Base-by-base conservation (phyloP, 2,888 invertebrate species). In the Cotesia congregata region DNA sequence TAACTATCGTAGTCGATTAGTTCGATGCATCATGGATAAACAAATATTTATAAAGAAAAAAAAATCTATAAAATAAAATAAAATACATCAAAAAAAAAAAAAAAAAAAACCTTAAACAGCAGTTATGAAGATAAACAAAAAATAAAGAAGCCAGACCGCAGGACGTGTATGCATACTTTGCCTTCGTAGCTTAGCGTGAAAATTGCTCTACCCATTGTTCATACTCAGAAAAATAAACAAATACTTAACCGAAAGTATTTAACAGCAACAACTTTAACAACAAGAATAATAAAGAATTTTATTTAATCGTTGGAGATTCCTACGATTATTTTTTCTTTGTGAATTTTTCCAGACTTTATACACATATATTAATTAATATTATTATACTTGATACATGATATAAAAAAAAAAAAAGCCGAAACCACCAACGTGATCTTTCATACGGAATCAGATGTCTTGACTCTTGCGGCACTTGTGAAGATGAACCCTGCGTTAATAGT, bases 121-220 rank as follows among this genome's bases (percentile, higher is more conserved):
- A 65, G 65, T 65, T 65, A 65, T 65, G 65, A 65, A 65, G 65
- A 65, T 30, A 30, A 65, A 9, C 9, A 50, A 50, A 50, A 50
- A 50, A 9, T 50, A 65, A 50, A 67, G 41, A 67, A 40, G 50
- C 73, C 65, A 73, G 38, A 67, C 50, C 12, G 73, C 67, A 65
- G 50, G 60, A 67, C 59, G 60, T 30, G 38, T 67, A 73, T 67
- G 67, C 59, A 73, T 50, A 72, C 50, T 73, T 59, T 65, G 67
- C 73, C 67, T 73, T 67, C n/a, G 73, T 67, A 73, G 73, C 65
- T 67, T 67, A 73, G 38, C 73, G 30, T 30, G 67, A 20, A 38
- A 67, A 59, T 59, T 67, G 71, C 39, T 72, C 38, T 50, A 73
- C 59, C 40, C 39, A 20, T 20, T 65, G 20, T 67, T 67, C 20